A percentile compares a stretch with the other conserved stretches of the same genome.
Conservation (phyloP, 1,140 invertebrate genomes). For the Diabrotica undecimpunctata region DNA sequence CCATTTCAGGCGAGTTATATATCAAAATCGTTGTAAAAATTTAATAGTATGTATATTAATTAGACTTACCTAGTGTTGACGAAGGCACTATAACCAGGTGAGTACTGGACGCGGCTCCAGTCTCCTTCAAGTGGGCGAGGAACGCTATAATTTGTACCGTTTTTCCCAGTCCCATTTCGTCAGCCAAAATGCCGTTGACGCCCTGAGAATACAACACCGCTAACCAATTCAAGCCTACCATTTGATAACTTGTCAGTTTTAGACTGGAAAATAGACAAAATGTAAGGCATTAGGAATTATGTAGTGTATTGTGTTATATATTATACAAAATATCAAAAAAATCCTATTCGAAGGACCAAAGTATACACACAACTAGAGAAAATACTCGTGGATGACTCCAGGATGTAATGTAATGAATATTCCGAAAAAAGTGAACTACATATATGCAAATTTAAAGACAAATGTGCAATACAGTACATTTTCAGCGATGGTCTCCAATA, state of each 20-base stretch:
- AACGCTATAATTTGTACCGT: conserved; percentile 90
- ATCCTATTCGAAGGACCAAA: no score
- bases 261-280: conserved; percentile 51
- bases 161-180: conserved; percentile 89
- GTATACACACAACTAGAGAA: no score
- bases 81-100: conserved; percentile 90
- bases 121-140: conserved; percentile 81
- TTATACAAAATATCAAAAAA: no score
- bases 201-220: conserved; percentile 83
- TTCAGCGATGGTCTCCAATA: no score
- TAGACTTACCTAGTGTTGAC: conserved; percentile 72
- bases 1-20: no score
- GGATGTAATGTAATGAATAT: no score
- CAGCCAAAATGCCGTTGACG: conserved; percentile 91
- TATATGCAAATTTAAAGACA: no score
- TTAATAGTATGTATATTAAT: not conserved
- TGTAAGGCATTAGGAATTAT: not conserved
- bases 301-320: no score
- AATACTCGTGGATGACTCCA: no score
- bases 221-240: conserved; percentile 93
- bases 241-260: conserved; percentile 81
- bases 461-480: no score
- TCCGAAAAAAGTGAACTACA: no score
- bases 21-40: no score
- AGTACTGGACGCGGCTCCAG: conserved; percentile 62